Percentiles rank a stretch among this genome's conserved stretches.
These are phyloP conservation scores for Spilosoma lubricipeda DNA, from an alignment of 2,888 invertebrate species.

Conservation along the genomic window DNA sequence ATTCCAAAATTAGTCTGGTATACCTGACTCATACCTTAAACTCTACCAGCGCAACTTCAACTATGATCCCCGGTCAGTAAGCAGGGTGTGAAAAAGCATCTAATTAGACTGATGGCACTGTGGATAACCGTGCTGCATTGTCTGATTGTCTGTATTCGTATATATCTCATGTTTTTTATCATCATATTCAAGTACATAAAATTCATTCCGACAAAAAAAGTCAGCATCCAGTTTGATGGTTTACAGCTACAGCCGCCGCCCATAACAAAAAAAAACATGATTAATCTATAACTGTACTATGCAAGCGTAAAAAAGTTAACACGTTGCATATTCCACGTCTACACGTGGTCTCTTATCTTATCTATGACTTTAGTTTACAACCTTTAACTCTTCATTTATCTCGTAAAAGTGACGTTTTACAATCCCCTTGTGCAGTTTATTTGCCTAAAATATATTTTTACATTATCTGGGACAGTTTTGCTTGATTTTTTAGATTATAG, in stretches of 20 bases:
- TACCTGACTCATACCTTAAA: too few species aligned
- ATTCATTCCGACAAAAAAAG: neutral
- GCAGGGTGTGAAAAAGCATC: too few species aligned
- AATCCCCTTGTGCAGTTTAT: constrained; percentile 20
- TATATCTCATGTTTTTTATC: too few species aligned
- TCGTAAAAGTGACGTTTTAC: constrained; percentile 48
- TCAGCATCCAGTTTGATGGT: neutral
- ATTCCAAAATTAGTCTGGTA: too few species aligned
- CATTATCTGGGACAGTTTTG: neutral
- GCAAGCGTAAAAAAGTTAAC: constrained; percentile 53
- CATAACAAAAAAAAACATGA: neutral
- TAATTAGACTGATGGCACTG: too few species aligned
- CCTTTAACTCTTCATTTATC: constrained; percentile 51
- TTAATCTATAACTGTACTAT: constrained; percentile 2
- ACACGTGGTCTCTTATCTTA: constrained; percentile 69
- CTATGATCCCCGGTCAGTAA: too few species aligned
- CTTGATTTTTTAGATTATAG: neutral
- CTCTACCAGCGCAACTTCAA: too few species aligned
- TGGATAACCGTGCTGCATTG: too few species aligned
- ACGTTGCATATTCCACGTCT: constrained; percentile 60
- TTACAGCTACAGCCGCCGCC: neutral
- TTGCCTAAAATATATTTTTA: constrained; percentile 10
- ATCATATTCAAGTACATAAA: neutral
- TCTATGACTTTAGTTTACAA: constrained; percentile 63
- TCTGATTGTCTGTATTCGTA: too few species aligned